phyloP scores from a whole-genome alignment of 2,888 invertebrate genomes.

The Laspeyria flexula region DNA sequence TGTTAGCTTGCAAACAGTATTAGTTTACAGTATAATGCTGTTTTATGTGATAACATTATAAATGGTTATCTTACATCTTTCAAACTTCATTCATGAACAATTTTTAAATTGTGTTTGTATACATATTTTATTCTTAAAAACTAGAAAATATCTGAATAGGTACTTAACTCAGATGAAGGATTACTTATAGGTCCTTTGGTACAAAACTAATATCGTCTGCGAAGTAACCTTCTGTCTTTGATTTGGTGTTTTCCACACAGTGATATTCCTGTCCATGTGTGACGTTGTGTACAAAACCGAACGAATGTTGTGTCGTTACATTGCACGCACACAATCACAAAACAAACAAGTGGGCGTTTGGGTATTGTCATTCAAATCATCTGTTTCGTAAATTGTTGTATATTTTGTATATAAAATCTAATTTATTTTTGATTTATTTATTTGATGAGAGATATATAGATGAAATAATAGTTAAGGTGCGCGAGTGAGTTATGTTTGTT shows the following conservation, averaged over 20 bases:
- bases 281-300: conserved; percentile 13
- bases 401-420: conserved; percentile 77
- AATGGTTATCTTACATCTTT: no score
- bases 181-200: no score
- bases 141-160: no score
- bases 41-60: no score
- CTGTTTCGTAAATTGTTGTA: conserved; percentile 79
- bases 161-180: no score
- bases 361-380: conserved; percentile 75
- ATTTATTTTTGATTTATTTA: conserved; percentile 71
- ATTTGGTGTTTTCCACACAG: conserved; percentile 38
- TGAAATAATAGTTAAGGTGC: conserved; percentile 53
- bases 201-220: conserved; percentile 17
- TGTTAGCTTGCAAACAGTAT: no score
- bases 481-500: conserved; percentile 65
- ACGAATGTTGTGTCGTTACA: conserved; percentile 20
- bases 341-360: conserved; percentile 54
- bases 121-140: no score
- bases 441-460: conserved; percentile 57
- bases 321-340: conserved; percentile 47
- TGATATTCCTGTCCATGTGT: conserved; percentile 25
- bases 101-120: no score
- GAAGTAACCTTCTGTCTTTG: conserved; percentile 2
- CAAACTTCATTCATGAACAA: no score
- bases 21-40: no score